Evolutionary conservation across 2,113 vertebrate species (phyloP).

Genomic region (Tupaia tana): DNA sequence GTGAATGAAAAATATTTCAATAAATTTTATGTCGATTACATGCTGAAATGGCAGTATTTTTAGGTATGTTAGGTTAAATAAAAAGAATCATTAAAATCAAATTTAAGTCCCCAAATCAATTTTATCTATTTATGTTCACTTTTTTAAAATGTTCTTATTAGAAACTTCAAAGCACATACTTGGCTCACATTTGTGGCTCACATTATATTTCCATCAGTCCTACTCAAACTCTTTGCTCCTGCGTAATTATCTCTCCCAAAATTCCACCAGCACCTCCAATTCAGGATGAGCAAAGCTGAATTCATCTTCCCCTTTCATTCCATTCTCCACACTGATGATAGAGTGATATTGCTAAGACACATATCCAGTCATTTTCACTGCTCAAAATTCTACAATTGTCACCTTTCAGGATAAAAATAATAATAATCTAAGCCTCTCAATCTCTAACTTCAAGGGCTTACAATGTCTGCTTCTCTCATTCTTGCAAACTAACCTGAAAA

Average conservation of each 20-base stretch:
- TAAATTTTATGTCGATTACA: not conserved
- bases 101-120: not conserved
- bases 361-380: not conserved
- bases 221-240: not conserved
- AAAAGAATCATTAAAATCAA: constrained; percentile 28
- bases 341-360: constrained; percentile 6
- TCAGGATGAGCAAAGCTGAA: not conserved
- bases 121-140: constrained; percentile 8
- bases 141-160: not conserved
- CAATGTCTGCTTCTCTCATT: not conserved
- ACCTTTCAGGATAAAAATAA: not conserved
- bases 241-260: constrained; percentile 31
- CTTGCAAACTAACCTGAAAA: constrained; percentile 17
- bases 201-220: not conserved
- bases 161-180: not conserved
- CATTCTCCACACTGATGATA: not conserved
- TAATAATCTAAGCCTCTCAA: not conserved
- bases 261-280: not conserved
- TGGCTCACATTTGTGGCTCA: not conserved
- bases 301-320: not conserved
- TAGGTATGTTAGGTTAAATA: not conserved
- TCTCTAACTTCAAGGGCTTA: constrained; percentile 39
- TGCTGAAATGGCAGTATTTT: not conserved
- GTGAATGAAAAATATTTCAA: constrained; percentile 9
- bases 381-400: constrained; percentile 37